A percentile compares a stretch with the other conserved stretches of the same genome.
Evolutionary conservation across 2,888 invertebrate genomes (phyloP).

Genomic region (Siphlonurus alternatus): DNA sequence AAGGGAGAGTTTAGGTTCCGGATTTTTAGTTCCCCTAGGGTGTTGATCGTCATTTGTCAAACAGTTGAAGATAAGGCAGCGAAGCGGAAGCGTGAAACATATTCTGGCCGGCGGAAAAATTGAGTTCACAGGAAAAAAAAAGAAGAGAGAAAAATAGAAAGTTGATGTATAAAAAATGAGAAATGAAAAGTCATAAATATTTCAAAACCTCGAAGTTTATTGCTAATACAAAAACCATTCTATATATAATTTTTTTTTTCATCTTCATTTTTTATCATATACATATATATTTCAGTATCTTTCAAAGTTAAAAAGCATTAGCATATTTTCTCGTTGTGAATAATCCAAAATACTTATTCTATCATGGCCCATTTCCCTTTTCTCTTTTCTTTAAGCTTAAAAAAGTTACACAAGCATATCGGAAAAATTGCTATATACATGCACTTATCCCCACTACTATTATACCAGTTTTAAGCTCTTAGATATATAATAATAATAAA

Average conservation of each 20-base stretch:
- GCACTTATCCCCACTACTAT: background rate
- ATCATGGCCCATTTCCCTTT: background rate
- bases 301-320: background rate
- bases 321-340: background rate
- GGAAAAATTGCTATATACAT: background rate
- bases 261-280: background rate
- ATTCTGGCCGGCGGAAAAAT: too few species aligned
- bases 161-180: background rate
- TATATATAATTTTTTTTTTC: too few species aligned
- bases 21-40: background rate
- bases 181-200: background rate
- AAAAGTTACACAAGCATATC: slow-evolving; percentile 2
- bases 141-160: background rate
- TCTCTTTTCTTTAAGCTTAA: background rate
- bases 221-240: background rate
- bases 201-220: background rate
- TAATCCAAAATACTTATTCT: background rate
- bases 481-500: background rate
- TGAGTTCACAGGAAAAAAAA: background rate
- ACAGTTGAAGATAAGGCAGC: background rate
- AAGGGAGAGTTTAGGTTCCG: background rate
- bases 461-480: background rate
- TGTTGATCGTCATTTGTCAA: background rate
- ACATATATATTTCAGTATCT: background rate
- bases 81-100: background rate